phyloP scores from a whole-genome alignment of 2,888 invertebrate genomes.

The Ischnus inquisitorius region DNA sequence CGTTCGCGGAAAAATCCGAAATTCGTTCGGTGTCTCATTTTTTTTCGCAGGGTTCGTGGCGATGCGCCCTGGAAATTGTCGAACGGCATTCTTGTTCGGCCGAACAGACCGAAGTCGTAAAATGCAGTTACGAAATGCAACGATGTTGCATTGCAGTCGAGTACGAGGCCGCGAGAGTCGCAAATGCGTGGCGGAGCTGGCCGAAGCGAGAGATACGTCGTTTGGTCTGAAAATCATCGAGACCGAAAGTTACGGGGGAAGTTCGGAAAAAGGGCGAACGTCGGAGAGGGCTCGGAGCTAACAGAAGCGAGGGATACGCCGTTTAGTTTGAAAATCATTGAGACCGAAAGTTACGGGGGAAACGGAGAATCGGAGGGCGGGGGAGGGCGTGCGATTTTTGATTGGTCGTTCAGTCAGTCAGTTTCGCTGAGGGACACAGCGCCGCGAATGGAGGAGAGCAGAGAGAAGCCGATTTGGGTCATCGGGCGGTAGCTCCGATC shows the following conservation, averaged over 20 bases:
- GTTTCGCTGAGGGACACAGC: neutral
- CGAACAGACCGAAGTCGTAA: no score
- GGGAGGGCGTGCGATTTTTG: conserved; percentile 16
- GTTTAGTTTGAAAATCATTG: conserved; percentile 58
- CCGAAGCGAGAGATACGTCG: neutral
- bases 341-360: conserved; percentile 51
- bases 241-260: conserved; percentile 51
- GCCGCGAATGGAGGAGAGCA: neutral
- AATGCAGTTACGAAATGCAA: no score
- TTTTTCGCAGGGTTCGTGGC: no score
- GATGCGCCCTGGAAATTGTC: no score
- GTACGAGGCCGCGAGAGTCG: no score
- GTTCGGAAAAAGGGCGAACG: conserved; percentile 14
- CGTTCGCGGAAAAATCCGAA: no score
- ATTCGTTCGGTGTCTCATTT: no score
- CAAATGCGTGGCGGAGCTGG: neutral
- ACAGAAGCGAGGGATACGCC: neutral
- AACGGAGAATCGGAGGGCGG: conserved; percentile 14
- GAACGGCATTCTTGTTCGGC: no score
- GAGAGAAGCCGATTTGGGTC: conserved; percentile 61
- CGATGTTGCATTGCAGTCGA: no score
- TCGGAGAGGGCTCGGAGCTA: neutral
- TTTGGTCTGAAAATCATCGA: conserved; percentile 57
- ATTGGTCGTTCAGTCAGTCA: conserved; percentile 8
- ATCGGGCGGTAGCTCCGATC: conserved; percentile 64